Percentiles rank a stretch among this genome's conserved stretches.
Conservation (phyloP, 1,140 invertebrate genomes). For the Formica selysi region DNA sequence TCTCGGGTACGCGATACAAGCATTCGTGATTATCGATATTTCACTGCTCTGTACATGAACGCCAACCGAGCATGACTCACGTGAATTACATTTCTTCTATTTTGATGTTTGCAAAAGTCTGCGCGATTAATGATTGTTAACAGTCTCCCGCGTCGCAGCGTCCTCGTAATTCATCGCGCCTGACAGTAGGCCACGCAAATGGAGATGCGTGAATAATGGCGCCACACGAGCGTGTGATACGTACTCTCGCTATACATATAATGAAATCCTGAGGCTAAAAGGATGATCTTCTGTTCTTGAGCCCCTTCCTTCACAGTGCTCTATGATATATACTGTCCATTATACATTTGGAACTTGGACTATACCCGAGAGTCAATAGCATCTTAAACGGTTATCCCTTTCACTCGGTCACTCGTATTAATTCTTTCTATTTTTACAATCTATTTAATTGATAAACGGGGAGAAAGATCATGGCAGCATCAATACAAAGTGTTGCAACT, state of each 20-base stretch:
- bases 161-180: slow-evolving; percentile 65
- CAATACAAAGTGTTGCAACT: neutral
- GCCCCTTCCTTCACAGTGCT: slow-evolving; percentile 47
- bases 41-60: neutral
- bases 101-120: slow-evolving; percentile 39
- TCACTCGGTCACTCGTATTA: slow-evolving; percentile 25
- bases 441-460: neutral
- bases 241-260: slow-evolving; percentile 70
- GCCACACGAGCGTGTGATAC: slow-evolving; percentile 41
- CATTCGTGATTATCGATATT: neutral
- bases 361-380: slow-evolving; percentile 58
- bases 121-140: slow-evolving; percentile 68
- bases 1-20: neutral
- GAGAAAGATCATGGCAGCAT: neutral
- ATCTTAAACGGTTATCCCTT: slow-evolving; percentile 45
- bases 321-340: slow-evolving; percentile 59
- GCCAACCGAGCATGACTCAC: slow-evolving; percentile 16
- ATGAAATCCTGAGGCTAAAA: slow-evolving; percentile 76
- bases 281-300: slow-evolving; percentile 67
- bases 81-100: slow-evolving; percentile 19
- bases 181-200: slow-evolving; percentile 75
- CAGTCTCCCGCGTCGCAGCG: slow-evolving; percentile 55
- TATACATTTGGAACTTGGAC: slow-evolving; percentile 66
- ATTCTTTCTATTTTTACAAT: neutral
- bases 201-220: slow-evolving; percentile 75